These are phyloP conservation scores for Rhimphoctona megacephalus DNA, from an alignment of 2,888 invertebrate genomes.

Conservation along the genomic window DNA sequence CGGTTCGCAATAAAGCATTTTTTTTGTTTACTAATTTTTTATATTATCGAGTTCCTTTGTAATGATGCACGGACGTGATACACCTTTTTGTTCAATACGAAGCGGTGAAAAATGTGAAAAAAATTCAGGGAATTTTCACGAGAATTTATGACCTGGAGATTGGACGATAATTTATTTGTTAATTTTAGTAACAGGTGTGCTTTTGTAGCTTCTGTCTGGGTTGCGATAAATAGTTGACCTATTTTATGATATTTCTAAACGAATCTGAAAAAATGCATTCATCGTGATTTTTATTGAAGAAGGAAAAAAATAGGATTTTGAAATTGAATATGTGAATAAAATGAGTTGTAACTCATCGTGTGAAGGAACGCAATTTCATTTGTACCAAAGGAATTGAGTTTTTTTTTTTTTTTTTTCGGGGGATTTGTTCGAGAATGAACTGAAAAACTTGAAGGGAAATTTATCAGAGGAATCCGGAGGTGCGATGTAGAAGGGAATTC, in stretches of 20 bases:
- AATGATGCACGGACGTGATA: not conserved
- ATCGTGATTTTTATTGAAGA: not conserved
- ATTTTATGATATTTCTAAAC: not conserved
- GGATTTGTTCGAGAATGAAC: not conserved
- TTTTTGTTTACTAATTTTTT: not conserved
- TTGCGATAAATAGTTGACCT: not conserved
- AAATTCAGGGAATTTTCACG: not conserved
- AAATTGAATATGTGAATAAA: not conserved
- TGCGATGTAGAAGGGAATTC: constrained; percentile 11
- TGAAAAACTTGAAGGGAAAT: constrained; percentile 3
- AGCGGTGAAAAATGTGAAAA: constrained; percentile 1
- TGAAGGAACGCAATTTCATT: not conserved
- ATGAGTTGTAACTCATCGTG: not conserved
- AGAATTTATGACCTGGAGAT: not conserved
- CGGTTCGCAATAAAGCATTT: not conserved
- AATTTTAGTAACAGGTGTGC: constrained; percentile 3
- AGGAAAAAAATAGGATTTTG: not conserved
- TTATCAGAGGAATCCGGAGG: constrained; percentile 2
- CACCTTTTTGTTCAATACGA: not conserved
- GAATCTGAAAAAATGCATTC: not conserved
- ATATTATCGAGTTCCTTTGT: not conserved
- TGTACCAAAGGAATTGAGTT: not conserved
- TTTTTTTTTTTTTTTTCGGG: not conserved
- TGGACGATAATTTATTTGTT: constrained; percentile 5
- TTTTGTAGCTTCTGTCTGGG: not conserved